phyloP scores from a whole-genome alignment of 2,113 vertebrate genomes.

The Rhinopomastus cyanomelas region DNA sequence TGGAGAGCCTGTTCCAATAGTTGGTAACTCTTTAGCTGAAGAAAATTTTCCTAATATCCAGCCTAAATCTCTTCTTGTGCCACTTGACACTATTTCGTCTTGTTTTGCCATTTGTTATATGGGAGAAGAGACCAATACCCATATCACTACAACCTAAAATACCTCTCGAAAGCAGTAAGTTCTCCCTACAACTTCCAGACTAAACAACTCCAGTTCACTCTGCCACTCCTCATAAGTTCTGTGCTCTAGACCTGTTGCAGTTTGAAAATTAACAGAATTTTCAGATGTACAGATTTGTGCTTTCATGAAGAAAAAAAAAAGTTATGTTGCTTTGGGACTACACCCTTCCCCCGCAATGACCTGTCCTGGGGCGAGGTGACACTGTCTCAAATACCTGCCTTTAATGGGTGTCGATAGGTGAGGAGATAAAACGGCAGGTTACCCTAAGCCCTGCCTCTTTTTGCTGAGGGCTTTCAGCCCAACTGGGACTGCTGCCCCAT shows the following conservation, averaged over 20 bases:
- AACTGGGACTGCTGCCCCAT: too few species aligned
- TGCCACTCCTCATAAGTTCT: rapidly evolving
- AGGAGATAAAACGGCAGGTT: too few species aligned
- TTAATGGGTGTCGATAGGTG: too few species aligned
- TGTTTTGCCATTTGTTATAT: background rate
- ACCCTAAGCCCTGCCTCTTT: too few species aligned
- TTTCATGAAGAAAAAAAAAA: too few species aligned
- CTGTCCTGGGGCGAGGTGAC: too few species aligned
- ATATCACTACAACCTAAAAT: background rate
- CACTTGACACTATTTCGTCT: background rate
- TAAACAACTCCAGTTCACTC: background rate
- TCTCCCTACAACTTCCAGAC: background rate
- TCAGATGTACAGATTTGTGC: too few species aligned
- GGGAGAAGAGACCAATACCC: rapidly evolving
- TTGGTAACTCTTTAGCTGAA: rapidly evolving
- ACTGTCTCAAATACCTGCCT: too few species aligned
- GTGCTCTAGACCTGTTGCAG: background rate
- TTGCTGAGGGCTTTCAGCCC: too few species aligned
- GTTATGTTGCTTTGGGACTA: too few species aligned
- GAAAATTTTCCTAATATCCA: background rate
- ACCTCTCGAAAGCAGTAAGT: background rate
- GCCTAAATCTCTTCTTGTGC: background rate
- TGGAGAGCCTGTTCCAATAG: background rate
- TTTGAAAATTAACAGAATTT: too few species aligned
- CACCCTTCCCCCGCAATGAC: too few species aligned